Conservation (phyloP, 2,888 invertebrate species). For the Actias luna region DNA sequence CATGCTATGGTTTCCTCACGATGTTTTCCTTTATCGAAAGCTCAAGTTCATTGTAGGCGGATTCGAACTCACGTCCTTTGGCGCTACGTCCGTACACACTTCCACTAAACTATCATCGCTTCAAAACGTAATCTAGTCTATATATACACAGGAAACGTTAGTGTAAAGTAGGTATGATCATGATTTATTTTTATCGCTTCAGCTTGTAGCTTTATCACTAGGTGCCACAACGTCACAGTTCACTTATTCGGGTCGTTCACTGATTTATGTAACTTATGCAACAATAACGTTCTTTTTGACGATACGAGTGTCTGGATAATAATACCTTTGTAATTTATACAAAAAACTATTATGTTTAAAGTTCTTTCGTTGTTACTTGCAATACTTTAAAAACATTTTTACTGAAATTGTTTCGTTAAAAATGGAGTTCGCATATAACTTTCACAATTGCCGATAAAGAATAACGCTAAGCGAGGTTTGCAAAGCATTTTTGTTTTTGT, state of each 20-base stretch:
- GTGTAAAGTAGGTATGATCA: background rate
- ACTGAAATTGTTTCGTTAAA: background rate
- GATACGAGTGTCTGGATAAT: background rate
- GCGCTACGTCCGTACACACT: no score
- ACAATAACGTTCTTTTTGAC: background rate
- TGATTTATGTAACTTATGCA: slow-evolving; percentile 1
- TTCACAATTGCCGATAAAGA: no score
- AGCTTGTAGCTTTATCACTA: background rate
- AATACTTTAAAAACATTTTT: background rate
- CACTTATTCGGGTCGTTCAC: slow-evolving; percentile 3
- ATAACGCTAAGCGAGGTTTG: no score
- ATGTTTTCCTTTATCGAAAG: no score
- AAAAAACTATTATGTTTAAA: background rate
- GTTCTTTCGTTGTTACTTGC: background rate
- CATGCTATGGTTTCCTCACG: no score
- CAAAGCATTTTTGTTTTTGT: no score
- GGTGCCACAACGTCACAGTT: slow-evolving; percentile 2
- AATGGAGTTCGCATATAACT: no score
- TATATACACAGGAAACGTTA: background rate
- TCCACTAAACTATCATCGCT: no score
- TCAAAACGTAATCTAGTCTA: no score
- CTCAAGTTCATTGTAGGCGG: no score
- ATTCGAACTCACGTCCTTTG: no score
- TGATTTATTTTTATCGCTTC: background rate
- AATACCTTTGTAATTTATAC: background rate